phyloP scores from a whole-genome alignment of 2,113 vertebrate genomes.

The Nymphicus hollandicus region DNA sequence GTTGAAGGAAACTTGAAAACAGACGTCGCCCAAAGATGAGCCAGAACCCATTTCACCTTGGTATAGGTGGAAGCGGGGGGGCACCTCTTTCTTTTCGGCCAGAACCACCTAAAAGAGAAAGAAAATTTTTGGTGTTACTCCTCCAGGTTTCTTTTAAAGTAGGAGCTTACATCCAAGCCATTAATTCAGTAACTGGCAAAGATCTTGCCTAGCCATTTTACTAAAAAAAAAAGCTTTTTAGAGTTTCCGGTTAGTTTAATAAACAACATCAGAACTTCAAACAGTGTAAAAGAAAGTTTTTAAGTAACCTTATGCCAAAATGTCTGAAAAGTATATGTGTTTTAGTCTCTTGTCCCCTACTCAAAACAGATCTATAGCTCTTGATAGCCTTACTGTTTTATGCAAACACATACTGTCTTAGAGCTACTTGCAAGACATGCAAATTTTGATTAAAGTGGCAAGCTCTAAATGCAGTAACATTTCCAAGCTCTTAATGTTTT shows the following conservation, averaged over 20 bases:
- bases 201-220: background rate
- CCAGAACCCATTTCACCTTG: conserved; percentile 83
- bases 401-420: background rate
- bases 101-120: conserved; percentile 79
- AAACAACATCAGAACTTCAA: background rate
- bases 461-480: background rate
- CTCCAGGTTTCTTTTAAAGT: background rate
- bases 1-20: background rate
- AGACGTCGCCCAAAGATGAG: background rate
- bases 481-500: background rate
- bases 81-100: conserved; percentile 90
- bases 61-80: conserved; percentile 89
- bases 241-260: background rate
- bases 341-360: background rate
- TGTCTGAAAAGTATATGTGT: background rate
- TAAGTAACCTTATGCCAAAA: background rate
- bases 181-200: background rate
- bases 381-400: background rate
- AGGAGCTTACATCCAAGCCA: background rate
- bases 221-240: background rate
- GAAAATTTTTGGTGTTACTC: conserved; percentile 20
- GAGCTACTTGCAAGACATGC: background rate
- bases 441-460: background rate
- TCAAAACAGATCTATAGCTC: background rate
- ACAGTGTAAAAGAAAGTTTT: background rate